Base-by-base conservation (phyloP, 2,113 vertebrate species). In the Erpornis zantholeuca region DNA sequence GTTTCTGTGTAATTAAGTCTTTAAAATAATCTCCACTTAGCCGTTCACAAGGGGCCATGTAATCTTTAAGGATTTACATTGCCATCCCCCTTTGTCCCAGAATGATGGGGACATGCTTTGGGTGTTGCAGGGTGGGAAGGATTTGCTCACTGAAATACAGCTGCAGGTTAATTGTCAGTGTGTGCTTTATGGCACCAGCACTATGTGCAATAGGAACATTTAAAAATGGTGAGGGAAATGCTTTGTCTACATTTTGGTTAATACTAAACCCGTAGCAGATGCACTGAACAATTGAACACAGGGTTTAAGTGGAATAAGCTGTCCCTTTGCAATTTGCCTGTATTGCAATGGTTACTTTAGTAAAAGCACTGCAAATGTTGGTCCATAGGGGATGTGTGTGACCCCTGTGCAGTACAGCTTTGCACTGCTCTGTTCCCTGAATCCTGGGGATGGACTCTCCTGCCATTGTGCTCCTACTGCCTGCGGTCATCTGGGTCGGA, bases 1-100 rank as follows among this genome's bases (percentile, higher is more conserved):
- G 92, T 98, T 98, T 98, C 98, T 97, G 93, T 97, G 94, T 97
- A 97, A 92, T 97, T 97, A 97, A 96, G 95, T 91, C 85, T 96
- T 97, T 96, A 91, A 97, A 98, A 98, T 97, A 97, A 97, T 97
- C 96, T 97, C 95, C 94, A 95, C 86, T 98, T 97, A 96, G 82
- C 77, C 1, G 20, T 96, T 97, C 94, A 92, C 38, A 23, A 95
- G 79, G 92, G 86, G 54, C 35, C 73, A 49, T 94, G 92, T 92
- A 96, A 96, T 97, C 89, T 97, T 97, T 91, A 86, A 83, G 82
- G 92, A 85, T 31, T 89, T 94, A 68, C 33, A 52, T 70, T 86
- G 78, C 65, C 47, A 10, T 94, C 4, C 19, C 71, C 71, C 72
- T 88, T 90, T 86, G 65, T 60, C 66, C 71, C 56, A 11, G 68